Base-by-base conservation (phyloP, 2,888 invertebrate species). In the Melipona beecheii region DNA sequence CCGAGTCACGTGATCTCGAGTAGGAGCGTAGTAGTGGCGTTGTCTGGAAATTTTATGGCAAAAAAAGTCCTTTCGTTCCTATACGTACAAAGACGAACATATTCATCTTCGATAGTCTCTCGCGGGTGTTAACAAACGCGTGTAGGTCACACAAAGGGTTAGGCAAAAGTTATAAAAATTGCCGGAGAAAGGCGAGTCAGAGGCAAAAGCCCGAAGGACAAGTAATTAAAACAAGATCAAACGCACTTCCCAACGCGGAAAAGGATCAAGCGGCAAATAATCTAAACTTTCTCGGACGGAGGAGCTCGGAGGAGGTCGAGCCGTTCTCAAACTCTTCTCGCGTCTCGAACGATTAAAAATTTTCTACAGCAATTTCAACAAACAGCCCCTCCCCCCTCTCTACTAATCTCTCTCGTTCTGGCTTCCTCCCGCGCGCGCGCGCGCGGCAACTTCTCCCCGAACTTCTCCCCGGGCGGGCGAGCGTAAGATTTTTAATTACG, bases 401-500 rank as follows among this genome's bases (percentile, higher is more conserved):
- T 9, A 27, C 66, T 72, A 72, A 49, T 65, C 36, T 31, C 43
- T 43, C 19, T 6, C 43, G 11, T 13, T 31, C 27, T 27, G 21
- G 15, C 62, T 36, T 54, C 24, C 13, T 50, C 17, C 43, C 15
- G 24, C 27, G 24, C 4, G 17, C 36, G 36, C 36, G 43, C 43
- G 36, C 36, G 36, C 9, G 36, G 0, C 64, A 74, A 73, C n/a
- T 73, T 64, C 31, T 13, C 13, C 21, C 27, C 0, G 43, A 72
- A 54, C 19, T 21, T 54, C 58, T 52, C 27, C 17, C 4, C 19
- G n/a, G 27, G 56, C 50, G 19, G 27, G 58, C 49, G n/a, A 27
- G 60, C 19, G n/a, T 17, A 60, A 81, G 66, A 81, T 78, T 77
- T 78, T 81, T 81, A 81, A 81, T 81, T 78, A 78, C 78, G 62